phyloP scores from a whole-genome alignment of 1,140 invertebrate species.

The Drosophila funebris region DNA sequence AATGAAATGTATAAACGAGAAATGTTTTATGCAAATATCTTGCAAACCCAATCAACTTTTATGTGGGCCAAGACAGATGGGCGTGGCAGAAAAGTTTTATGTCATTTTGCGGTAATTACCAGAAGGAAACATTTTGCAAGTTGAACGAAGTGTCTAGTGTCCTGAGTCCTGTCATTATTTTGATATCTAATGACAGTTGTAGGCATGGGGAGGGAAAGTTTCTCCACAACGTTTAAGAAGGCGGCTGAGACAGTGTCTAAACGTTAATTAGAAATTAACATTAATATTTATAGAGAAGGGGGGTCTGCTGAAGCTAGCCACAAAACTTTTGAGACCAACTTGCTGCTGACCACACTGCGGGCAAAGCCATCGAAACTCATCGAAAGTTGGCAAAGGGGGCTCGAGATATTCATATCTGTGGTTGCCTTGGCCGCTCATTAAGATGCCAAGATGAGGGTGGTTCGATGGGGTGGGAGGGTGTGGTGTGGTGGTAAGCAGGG shows the following conservation, averaged over 20 bases:
- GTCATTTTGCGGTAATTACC: conserved; percentile 44
- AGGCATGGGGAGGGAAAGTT: conserved; percentile 25
- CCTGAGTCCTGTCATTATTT: conserved; percentile 18
- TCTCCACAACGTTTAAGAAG: conserved; percentile 8
- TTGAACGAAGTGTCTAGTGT: neutral
- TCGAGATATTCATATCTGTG: conserved; percentile 1
- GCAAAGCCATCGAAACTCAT: conserved; percentile 10
- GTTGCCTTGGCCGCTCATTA: conserved; percentile 38
- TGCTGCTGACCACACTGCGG: conserved; percentile 8
- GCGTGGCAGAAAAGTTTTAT: conserved; percentile 15
- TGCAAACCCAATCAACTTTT: conserved; percentile 24
- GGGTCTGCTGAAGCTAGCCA: neutral
- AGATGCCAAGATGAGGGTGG: conserved; percentile 2
- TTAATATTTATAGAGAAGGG: conserved; percentile 39
- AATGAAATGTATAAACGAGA: conserved; percentile 8
- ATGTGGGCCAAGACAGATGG: neutral
- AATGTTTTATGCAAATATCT: conserved; percentile 43
- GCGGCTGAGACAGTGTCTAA: conserved; percentile 3
- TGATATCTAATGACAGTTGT: conserved; percentile 51
- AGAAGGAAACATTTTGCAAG: neutral
- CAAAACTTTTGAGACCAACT: conserved; percentile 13
- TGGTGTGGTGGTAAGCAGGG: neutral
- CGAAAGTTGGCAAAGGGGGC: conserved; percentile 21
- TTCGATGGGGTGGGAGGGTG: too few species aligned
- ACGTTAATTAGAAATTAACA: conserved; percentile 57